Evolutionary conservation across 2,113 vertebrate genomes (phyloP), one percentile per base, ranked within the genome.

Genomic region (Ophthalmolycus amberensis): DNA sequence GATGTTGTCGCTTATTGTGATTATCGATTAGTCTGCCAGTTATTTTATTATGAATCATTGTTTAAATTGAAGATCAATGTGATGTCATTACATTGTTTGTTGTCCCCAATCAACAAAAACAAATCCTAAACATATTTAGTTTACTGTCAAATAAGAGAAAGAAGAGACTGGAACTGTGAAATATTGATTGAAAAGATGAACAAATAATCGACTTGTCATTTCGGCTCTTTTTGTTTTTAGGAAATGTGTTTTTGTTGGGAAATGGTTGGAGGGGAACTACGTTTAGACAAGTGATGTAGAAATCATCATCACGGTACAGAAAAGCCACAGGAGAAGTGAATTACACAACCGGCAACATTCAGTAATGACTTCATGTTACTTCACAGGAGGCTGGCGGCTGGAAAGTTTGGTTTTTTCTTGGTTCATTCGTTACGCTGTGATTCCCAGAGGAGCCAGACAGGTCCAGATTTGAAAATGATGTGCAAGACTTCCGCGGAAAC

Each of bases 371-470:
- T 75, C 68, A n/a, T 52, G 7, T 9, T 1, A 18, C 40, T 50
- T 75, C 37, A 29, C 20, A 40, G 2, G 2, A 65, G 1, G 52
- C 2, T 11, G 0, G 7, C 5, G 52, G 29, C 34, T 59, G 50
- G 52, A 46, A 22, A 34, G 5, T 34, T 0, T 6, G 29, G 1
- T 10, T 3, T 14, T 29, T 62, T 22, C 3, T 65, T 9, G n/a
- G 4, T 46, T 71, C 4, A 50, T 50, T 59, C 4, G 8, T n/a
- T 9, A 9, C 11, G 8, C 1, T 71, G 10, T 37, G 16, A 48
- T 82, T 82, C 52, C 58, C 15, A 48, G 63, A 16, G 15, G 65
- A 77, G 6, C 16, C 10, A 29, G 14, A 52, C 37, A 56, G 58
- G 1, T 54, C 38, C 1, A 38, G 6, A 2, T 9, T 42, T 20